Evolutionary conservation across 2,113 vertebrate genomes (phyloP).

Genomic region (Camelus bactrianus): DNA sequence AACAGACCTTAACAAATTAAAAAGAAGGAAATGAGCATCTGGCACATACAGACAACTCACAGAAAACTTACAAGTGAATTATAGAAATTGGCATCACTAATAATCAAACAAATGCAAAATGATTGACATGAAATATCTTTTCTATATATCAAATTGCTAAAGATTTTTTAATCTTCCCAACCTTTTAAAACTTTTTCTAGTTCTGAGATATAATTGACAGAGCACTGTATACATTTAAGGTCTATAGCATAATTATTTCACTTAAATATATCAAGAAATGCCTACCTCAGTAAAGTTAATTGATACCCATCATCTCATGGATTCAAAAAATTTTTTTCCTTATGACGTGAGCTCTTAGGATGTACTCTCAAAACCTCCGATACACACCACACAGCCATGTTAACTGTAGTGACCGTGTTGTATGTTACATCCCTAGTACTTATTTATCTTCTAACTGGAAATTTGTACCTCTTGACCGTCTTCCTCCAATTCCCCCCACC

Average conservation of each 20-base stretch:
- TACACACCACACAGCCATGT: background rate
- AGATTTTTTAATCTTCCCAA: slow-evolving; percentile 5
- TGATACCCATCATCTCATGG: background rate
- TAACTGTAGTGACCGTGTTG: background rate
- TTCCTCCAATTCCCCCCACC: background rate
- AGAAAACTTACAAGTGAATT: slow-evolving; percentile 40
- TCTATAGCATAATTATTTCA: background rate
- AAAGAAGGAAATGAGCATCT: background rate
- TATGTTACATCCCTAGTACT: background rate
- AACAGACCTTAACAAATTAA: slow-evolving; percentile 15
- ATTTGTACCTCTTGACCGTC: background rate
- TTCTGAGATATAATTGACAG: background rate
- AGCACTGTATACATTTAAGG: background rate
- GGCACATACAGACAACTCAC: background rate
- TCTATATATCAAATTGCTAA: background rate
- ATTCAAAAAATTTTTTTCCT: background rate
- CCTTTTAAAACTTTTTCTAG: background rate
- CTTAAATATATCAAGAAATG: background rate
- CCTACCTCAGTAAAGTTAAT: background rate
- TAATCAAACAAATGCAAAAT: slow-evolving; percentile 30
- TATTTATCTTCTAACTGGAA: background rate
- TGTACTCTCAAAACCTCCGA: background rate
- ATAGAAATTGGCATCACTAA: background rate
- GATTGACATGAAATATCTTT: background rate
- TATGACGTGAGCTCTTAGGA: background rate